These are phyloP conservation scores for Neomicropteryx cornuta DNA, from an alignment of 1,140 invertebrate genomes.

Conservation along the genomic window DNA sequence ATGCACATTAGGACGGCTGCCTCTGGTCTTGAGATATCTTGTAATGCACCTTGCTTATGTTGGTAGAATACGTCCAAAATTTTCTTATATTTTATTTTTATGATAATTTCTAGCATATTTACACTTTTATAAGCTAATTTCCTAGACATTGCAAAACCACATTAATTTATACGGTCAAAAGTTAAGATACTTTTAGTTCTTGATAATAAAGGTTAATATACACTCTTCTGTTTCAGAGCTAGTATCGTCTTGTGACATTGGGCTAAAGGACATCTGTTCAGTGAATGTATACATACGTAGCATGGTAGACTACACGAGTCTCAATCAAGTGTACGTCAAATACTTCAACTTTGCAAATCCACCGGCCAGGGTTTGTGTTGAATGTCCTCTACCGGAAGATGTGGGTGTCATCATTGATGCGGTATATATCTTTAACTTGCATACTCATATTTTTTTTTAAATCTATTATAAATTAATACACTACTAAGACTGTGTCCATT, in stretches of 20 bases:
- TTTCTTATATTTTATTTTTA: too few species aligned
- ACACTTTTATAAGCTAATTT: too few species aligned
- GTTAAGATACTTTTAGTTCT: background rate
- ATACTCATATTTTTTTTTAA: background rate
- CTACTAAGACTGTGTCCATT: too few species aligned
- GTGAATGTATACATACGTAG: constrained; percentile 73
- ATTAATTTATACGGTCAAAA: background rate
- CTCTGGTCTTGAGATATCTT: too few species aligned
- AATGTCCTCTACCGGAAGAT: constrained; percentile 60
- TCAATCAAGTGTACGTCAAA: constrained; percentile 70
- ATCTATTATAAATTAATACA: too few species aligned
- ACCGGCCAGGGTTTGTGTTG: constrained; percentile 78
- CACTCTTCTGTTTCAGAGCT: constrained; percentile 36
- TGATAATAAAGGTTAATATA: background rate
- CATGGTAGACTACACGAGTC: constrained; percentile 63
- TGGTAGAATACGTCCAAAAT: too few species aligned
- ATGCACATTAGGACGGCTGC: too few species aligned
- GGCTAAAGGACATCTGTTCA: constrained; percentile 59
- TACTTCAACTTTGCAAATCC: constrained; percentile 72
- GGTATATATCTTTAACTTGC: constrained; percentile 24
- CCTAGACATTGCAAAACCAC: too few species aligned
- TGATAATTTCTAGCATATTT: too few species aligned
- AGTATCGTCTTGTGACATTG: constrained; percentile 44
- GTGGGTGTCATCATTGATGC: constrained; percentile 71
- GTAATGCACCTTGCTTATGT: too few species aligned